These are phyloP conservation scores for Drosophila tani DNA, from an alignment of 1,140 invertebrate genomes.

Conservation along the genomic window DNA sequence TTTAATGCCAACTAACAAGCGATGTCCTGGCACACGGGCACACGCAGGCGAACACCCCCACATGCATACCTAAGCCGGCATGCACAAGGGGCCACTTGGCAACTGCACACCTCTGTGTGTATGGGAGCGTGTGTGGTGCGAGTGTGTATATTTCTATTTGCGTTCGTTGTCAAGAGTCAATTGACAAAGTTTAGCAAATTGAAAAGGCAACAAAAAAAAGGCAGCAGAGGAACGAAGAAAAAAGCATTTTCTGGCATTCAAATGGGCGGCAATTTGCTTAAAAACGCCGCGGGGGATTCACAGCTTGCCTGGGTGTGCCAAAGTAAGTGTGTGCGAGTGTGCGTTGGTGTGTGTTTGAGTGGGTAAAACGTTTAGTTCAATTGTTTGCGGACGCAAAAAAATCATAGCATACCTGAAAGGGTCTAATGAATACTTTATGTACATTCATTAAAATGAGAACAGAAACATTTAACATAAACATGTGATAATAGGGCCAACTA, in stretches of 20 bases:
- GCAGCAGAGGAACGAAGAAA: background rate
- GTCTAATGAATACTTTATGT: slow-evolving; percentile 7
- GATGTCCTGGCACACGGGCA: slow-evolving; percentile 31
- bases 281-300: slow-evolving; percentile 55
- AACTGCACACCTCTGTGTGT: slow-evolving; percentile 31
- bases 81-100: slow-evolving; percentile 70
- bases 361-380: slow-evolving; percentile 47
- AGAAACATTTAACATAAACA: background rate
- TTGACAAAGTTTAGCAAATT: slow-evolving; percentile 75
- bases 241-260: slow-evolving; percentile 42
- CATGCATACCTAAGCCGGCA: slow-evolving; percentile 29
- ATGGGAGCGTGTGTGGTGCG: slow-evolving; percentile 6
- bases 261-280: slow-evolving; percentile 70
- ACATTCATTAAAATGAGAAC: background rate
- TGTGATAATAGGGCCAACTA: background rate
- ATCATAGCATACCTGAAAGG: slow-evolving; percentile 45
- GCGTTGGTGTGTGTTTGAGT: slow-evolving; percentile 7
- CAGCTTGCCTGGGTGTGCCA: slow-evolving; percentile 5
- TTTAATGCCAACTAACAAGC: slow-evolving; percentile 62
- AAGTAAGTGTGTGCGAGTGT: slow-evolving; percentile 7
- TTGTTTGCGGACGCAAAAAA: slow-evolving; percentile 28
- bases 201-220: slow-evolving; percentile 38
- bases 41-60: slow-evolving; percentile 11
- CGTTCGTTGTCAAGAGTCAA: slow-evolving; percentile 75
- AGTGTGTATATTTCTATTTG: slow-evolving; percentile 54